Conservation (phyloP, 2,797 vertebrate species). For the Phataginus tricuspis region DNA sequence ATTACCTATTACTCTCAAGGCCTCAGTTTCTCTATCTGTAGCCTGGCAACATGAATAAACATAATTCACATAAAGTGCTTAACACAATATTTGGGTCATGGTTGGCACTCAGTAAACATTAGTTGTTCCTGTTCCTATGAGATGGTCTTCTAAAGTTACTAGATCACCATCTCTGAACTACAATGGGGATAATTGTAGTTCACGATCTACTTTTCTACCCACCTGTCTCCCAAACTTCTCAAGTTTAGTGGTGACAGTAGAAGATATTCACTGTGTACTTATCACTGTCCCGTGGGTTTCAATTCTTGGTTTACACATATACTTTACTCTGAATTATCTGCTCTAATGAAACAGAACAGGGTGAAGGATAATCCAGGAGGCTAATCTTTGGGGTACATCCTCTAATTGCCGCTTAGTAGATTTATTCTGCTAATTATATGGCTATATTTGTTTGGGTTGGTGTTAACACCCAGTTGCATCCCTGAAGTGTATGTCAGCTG, state of each 20-base stretch:
- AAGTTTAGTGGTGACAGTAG: neutral
- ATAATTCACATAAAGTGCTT: neutral
- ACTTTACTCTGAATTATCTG: neutral
- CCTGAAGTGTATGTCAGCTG: conserved; percentile 15
- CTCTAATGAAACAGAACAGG: neutral
- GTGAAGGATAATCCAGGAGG: neutral
- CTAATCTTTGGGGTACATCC: neutral
- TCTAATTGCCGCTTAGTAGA: conserved; percentile 19
- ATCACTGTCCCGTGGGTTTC: neutral
- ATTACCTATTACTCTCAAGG: neutral
- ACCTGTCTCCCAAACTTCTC: neutral
- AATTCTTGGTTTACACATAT: neutral
- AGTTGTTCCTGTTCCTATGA: neutral
- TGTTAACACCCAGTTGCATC: conserved; percentile 42
- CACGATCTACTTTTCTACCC: neutral
- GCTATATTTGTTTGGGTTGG: neutral
- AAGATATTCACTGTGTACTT: neutral
- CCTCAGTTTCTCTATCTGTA: neutral
- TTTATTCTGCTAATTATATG: conserved; percentile 49
- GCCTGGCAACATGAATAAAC: neutral
- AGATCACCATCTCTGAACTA: neutral
- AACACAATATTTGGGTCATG: neutral
- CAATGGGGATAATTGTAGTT: neutral
- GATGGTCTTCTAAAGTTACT: neutral
- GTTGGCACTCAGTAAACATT: neutral